Percentiles rank a stretch among this genome's conserved stretches.
phyloP scores from a whole-genome alignment of 2,888 invertebrate genomes.

The Leptopilina myrica region DNA sequence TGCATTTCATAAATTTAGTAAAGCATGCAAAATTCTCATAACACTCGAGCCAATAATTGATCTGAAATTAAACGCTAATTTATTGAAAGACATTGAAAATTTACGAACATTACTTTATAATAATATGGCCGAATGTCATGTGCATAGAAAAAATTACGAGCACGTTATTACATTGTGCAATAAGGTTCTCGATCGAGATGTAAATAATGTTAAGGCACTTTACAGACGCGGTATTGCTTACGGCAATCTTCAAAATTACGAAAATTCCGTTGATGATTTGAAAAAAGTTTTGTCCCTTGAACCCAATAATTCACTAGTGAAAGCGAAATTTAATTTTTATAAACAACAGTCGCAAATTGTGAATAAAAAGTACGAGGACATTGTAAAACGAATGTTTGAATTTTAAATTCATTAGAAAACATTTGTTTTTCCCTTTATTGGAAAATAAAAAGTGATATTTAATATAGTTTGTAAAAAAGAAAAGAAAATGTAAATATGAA shows the following conservation, averaged over 20 bases:
- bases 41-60: conserved; percentile 79
- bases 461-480: no score
- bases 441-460: no score
- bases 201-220: conserved; percentile 77
- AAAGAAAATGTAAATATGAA: no score
- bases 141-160: conserved; percentile 83
- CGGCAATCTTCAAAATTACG: conserved; percentile 81
- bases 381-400: conserved; percentile 79
- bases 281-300: conserved; percentile 80
- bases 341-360: conserved; percentile 80
- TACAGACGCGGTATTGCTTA: conserved; percentile 78
- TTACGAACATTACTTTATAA: conserved; percentile 85
- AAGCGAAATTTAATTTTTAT: conserved; percentile 80
- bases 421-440: not conserved
- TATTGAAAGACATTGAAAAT: conserved; percentile 77
- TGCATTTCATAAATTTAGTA: conserved; percentile 86
- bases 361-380: conserved; percentile 80
- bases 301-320: conserved; percentile 82
- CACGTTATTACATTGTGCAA: conserved; percentile 82
- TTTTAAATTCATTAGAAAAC: not conserved
- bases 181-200: conserved; percentile 75
- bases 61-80: conserved; percentile 77
- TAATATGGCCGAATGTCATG: conserved; percentile 90
- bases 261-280: conserved; percentile 81
- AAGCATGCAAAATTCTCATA: conserved; percentile 85